Base-by-base conservation (phyloP, 1,140 invertebrate species). In the Drosophila pandora region DNA sequence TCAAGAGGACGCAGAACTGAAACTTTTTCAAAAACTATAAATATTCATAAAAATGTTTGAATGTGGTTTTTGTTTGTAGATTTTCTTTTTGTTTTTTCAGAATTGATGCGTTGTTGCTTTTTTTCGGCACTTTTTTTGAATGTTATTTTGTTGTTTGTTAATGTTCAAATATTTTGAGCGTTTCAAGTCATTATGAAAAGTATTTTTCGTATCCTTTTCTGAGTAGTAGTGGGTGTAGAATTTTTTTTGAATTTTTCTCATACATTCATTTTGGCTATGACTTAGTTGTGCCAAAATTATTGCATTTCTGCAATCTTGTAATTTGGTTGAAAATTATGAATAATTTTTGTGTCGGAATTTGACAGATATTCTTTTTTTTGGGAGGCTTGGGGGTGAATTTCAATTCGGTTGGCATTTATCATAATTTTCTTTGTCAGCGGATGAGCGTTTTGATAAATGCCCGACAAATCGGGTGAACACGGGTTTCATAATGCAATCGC, bases 21-120 rank as follows among this genome's bases (percentile, higher is more conserved):
- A 61, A 53, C 55, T 72, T 60, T 58, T 68, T 62, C 58, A 68
- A 82, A 68, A 82, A 84, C 79, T 83, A 83, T 79, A 83, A 83
- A 83, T 83, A 83, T 75, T 78, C 64, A 73, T 47, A 60, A 84
- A 74, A 49, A 80, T 65, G 61, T 84, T 71, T 79, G 48, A 85
- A 84, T 60, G 53, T 71, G 75, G 59, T 85, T 84, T 84, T 13
- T 17, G 6, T 21, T 13, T 21, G 39, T 41, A 41, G 32, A 34
- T 41, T 13, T 41, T 6, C 25, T 41, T n/a, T 41, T 41, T 13
- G 79, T 61, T 63, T 59, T 41, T 65, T n/a, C 39, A 21, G 50
- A 56, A 70, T 71, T 80, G 58, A 54, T 57, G 63, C 59, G 63
- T 62, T 52, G 30, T 58, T 58, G 43, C 8, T 61, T 45, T 53